A percentile compares a stretch with the other conserved stretches of the same genome.
Conservation (phyloP, 2,888 invertebrate species). For the Hirtodrosophila cameraria region DNA sequence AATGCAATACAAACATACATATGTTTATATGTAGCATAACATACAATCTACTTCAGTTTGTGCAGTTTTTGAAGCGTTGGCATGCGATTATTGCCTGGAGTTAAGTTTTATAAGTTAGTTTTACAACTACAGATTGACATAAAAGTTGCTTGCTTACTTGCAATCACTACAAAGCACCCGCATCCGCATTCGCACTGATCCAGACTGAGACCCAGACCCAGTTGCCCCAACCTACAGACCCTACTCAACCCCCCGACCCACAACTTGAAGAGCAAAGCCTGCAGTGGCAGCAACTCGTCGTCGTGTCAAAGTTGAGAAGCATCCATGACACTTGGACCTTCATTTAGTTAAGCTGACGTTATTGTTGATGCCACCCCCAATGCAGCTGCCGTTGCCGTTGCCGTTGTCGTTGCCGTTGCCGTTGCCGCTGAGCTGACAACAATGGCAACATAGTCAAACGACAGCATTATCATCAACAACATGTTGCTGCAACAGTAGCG, state of each 20-base stretch:
- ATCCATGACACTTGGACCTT: conserved; percentile 72
- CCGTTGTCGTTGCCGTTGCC: conserved; percentile 1
- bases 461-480: conserved; percentile 73
- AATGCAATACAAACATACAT: conserved; percentile 3
- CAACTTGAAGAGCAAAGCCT: not conserved
- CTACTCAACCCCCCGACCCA: not conserved
- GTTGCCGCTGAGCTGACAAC: conserved; percentile 39
- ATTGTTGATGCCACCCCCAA: conserved; percentile 45
- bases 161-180: conserved; percentile 49
- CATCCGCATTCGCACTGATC: conserved; percentile 9
- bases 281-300: conserved; percentile 17
- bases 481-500: conserved; percentile 63
- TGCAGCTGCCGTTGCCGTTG: conserved; percentile 6
- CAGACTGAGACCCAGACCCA: not conserved
- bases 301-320: conserved; percentile 62
- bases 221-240: not conserved
- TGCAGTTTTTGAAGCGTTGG: conserved; percentile 19
- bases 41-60: no score
- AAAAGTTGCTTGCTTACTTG: conserved; percentile 56
- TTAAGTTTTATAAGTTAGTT: conserved; percentile 55
- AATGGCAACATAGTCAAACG: conserved; percentile 66
- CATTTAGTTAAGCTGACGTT: conserved; percentile 74
- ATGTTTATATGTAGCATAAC: no score
- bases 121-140: conserved; percentile 62
- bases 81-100: conserved; percentile 57